Base-by-base conservation (phyloP, 2,113 vertebrate species). In the Anthoscopus minutus region DNA sequence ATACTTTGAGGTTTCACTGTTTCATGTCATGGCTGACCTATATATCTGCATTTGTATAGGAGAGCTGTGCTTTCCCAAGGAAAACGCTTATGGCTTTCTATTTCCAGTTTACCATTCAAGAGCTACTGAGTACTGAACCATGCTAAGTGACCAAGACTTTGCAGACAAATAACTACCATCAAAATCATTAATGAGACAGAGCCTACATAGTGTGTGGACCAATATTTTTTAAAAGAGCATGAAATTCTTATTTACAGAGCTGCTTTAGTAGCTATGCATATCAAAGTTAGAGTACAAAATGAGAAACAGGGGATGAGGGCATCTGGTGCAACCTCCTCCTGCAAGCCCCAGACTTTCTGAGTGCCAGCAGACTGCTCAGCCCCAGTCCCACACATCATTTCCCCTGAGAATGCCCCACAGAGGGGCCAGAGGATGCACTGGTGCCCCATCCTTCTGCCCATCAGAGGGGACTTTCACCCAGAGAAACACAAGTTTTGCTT, bases 371-470 rank as follows among this genome's bases (percentile, higher is more conserved):
- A 28, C 0, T 18, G 71, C 44, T 89, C 33, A 58, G 58, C 62
- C 45, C 45, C 35, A 37, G 37, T 11, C 23, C 28, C 13, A 8
- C 3, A 23, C 37, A 60, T 3, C 31, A 60, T 58, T 40, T 13
- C 8, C 13, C n/a, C 7, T 7, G 4, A 14, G 17, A 57, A 14
- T 31, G 53, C 35, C 31, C 20, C 1, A 1, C 37, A 50, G 1
- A 7, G 37, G 16, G 16, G 13, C 9, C n/a, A 24, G 66, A 44
- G 48, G 28, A 45, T 15, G 33, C 10, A 13, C 71, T 62, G 38
- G 10, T 81, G 37, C 30, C 35, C 40, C 7, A 4, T 60, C 61
- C 27, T 51, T 13, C 15, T 23, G 57, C 54, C 31, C 21, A 5
- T 28, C 61, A 67, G 10, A 60, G 45, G 16, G 13, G 13, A 35